Base-by-base conservation (phyloP, 2,113 vertebrate species). In the Thamnaconus septentrionalis region DNA sequence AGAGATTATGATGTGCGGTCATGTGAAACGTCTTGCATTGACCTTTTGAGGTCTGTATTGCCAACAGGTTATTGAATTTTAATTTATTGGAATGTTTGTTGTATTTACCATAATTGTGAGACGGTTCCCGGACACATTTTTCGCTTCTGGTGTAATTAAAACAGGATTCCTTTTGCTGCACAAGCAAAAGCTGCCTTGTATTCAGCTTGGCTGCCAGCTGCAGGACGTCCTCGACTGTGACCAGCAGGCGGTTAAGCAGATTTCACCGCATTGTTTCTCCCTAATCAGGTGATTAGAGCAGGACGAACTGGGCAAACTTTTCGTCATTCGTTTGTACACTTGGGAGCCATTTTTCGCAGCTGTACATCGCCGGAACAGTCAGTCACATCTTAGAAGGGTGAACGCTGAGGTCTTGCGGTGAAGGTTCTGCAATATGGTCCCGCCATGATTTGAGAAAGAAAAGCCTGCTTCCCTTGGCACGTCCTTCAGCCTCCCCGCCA, bases 401-500 rank as follows among this genome's bases (percentile, higher is more conserved):
- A 61, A n/a, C 55, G 8, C 55, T 47, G 54, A 39, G 31, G 44
- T 64, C 57, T 71, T 43, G 9, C 48, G 42, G 43, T 56, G 31
- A 63, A 40, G 3, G 56, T 81, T 61, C 18, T 69, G 6, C 49
- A 71, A 55, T 54, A 49, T 55, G 54, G 9, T 18, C 8, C 5
- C 41, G 53, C 43, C 8, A 55, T 52, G 56, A 69, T 74, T 65
- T 69, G 51, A 48, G 12, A 1, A 74, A 61, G 55, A 73, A 56
- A 69, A 61, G 54, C 56, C 39, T 50, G 46, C 8, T 3, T 56
- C 59, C 58, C 56, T 68, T 78, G 65, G 78, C 62, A 72, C 51
- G 7, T 42, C 45, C 59, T 59, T 40, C 53, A 58, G 47, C 61
- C 60, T 70, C 41, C 42, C 57, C 39, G 76, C 68, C 76, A 69